Base-by-base conservation (phyloP, 2,888 invertebrate species). In the Drosophila prolongata region DNA sequence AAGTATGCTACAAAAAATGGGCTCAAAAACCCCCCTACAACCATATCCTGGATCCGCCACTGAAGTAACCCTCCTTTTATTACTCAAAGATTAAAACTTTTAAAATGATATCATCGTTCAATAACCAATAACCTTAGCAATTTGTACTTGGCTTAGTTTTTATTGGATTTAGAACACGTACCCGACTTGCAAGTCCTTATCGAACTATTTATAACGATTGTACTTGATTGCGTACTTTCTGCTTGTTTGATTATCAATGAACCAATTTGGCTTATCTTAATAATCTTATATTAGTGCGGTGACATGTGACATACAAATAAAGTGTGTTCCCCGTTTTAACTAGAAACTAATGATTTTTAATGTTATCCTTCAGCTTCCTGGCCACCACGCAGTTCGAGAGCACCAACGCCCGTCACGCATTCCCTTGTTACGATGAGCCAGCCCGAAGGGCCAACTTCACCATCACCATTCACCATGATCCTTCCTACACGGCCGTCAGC, bases 381-480 rank as follows among this genome's bases (percentile, higher is more conserved):
- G 94, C 94, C 3, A 94, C 95, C 0, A 95, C 95, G 0, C 95
- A 95, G 69, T 94, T 96, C 47, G 95, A 95, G 89, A 94, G 95
- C 0, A 94, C 94, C 0, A 93, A 94, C 66, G 95, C 95, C 0
- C 94, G 95, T 1, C 93, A 93, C 43, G 95, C 94, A 0, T 96
- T 96, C 88, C 96, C 96, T 0, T 96, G 96, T 84, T 96, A 95
- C 83, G 96, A 96, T 81, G 95, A 91, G 56, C 92, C 92, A 0
- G 79, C 94, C 2, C 94, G 95, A 91, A 97, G 97, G 83, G 96
- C 98, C 0, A 95, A 77, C 3, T 91, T 92, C 40, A 78, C 64
- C 8, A 89, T 92, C 1, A 82, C 84, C 13, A 75, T 92, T 3
- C 68, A 78, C 16, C 91, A 92, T 43, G 79, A 73, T 72, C 44